Conservation (phyloP, 2,113 vertebrate genomes). For the Nestor notabilis region DNA sequence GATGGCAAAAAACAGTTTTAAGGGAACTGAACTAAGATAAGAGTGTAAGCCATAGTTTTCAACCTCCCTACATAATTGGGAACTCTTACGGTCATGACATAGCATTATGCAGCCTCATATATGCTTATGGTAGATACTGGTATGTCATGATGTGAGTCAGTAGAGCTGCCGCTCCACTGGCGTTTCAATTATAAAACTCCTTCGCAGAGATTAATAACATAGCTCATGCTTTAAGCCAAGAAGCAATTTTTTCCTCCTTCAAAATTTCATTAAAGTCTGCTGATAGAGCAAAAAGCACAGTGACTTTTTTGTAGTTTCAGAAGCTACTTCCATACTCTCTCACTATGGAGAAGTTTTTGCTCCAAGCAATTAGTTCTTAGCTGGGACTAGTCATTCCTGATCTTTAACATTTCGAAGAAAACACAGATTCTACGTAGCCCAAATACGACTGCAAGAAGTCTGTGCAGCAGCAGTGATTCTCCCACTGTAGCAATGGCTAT, state of each 20-base stretch:
- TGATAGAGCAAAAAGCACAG: slow-evolving; percentile 41
- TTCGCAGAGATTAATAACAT: slow-evolving; percentile 32
- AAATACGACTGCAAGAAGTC: background rate
- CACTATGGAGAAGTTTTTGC: background rate
- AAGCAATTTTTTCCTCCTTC: slow-evolving; percentile 13
- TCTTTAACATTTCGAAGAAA: background rate
- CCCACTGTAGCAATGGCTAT: background rate
- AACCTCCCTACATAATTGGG: background rate
- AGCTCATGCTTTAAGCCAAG: slow-evolving; percentile 15
- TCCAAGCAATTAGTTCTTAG: slow-evolving; percentile 2
- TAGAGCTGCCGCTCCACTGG: background rate
- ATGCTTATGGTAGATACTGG: background rate
- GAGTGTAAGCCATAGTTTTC: background rate
- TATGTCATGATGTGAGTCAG: background rate
- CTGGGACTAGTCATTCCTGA: background rate
- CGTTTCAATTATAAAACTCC: slow-evolving; percentile 19
- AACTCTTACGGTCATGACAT: background rate
- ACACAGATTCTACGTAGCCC: background rate
- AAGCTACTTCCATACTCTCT: background rate
- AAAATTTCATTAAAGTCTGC: slow-evolving; percentile 55
- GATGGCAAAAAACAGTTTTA: fast-evolving
- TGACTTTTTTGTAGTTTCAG: background rate
- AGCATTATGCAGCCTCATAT: background rate
- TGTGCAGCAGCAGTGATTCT: background rate
- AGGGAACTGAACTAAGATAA: background rate